Evolutionary conservation across 1,140 invertebrate species (phyloP).

Genomic region (Pseudomyrmex cubaensis): DNA sequence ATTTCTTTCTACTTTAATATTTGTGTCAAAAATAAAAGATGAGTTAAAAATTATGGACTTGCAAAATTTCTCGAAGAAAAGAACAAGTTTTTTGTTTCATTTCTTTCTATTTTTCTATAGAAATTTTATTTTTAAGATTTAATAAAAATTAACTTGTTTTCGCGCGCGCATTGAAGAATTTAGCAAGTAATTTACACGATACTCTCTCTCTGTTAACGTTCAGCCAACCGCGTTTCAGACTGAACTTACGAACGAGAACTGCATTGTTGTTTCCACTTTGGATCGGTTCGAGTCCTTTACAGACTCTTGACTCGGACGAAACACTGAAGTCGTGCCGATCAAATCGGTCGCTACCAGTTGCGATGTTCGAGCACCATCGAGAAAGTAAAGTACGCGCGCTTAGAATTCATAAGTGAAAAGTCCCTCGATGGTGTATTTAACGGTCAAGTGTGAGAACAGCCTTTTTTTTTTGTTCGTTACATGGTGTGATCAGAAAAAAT

Average conservation of each 20-base stretch:
- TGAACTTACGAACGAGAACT: slow-evolving; percentile 34
- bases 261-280: slow-evolving; percentile 52
- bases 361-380: slow-evolving; percentile 76
- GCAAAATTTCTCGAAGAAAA: no score
- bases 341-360: slow-evolving; percentile 82
- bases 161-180: slow-evolving; percentile 1
- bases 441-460: slow-evolving; percentile 50
- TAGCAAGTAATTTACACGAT: slow-evolving; percentile 6
- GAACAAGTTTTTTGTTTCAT: no score
- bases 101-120: not conserved
- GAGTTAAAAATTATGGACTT: no score
- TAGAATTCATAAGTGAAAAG: slow-evolving; percentile 69
- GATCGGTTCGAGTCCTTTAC: slow-evolving; percentile 73
- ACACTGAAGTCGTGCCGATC: slow-evolving; percentile 72
- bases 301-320: slow-evolving; percentile 66
- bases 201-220: slow-evolving; percentile 14
- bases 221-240: slow-evolving; percentile 29
- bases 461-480: slow-evolving; percentile 3
- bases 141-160: not conserved
- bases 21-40: no score
- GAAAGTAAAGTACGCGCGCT: slow-evolving; percentile 71
- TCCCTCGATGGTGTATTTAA: slow-evolving; percentile 78
- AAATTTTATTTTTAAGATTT: not conserved
- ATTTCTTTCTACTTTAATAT: no score
- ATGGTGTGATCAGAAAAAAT: slow-evolving; percentile 50